These are phyloP conservation scores for Hydrotaea cyrtoneurina DNA, from an alignment of 2,888 invertebrate species.

Conservation along the genomic window DNA sequence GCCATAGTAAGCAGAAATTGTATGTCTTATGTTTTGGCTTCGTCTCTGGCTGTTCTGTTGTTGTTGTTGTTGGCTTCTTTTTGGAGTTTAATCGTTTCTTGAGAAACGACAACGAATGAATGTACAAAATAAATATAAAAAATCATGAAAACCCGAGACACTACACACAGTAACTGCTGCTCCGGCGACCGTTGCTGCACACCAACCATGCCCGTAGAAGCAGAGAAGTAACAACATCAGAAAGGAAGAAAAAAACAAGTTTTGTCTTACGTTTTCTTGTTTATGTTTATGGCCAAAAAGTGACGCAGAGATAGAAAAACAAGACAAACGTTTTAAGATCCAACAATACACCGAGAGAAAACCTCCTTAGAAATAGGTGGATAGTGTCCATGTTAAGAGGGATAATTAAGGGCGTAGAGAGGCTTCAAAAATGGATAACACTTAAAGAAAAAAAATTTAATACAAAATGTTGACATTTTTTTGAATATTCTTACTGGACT, in stretches of 20 bases:
- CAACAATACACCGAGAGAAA: constrained; percentile 53
- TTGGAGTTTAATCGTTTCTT: constrained; percentile 58
- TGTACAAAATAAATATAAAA: constrained; percentile 46
- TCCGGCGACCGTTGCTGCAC: background rate
- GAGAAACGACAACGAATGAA: constrained; percentile 57
- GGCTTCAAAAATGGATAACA: too few species aligned
- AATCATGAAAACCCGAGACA: constrained; percentile 50
- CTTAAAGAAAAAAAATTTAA: too few species aligned
- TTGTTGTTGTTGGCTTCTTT: constrained; percentile 29
- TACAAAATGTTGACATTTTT: too few species aligned
- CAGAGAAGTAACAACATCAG: constrained; percentile 4
- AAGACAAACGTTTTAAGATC: constrained; percentile 30
- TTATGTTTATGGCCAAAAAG: constrained; percentile 52
- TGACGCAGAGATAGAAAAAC: constrained; percentile 37
- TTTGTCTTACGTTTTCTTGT: constrained; percentile 29
- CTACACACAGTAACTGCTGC: constrained; percentile 24
- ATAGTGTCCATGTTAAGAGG: too few species aligned
- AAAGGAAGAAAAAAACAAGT: constrained; percentile 50
- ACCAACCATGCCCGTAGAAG: constrained; percentile 18
- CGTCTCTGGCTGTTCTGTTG: background rate
- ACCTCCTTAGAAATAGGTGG: background rate
- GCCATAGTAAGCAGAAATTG: constrained; percentile 43
- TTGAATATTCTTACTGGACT: too few species aligned
- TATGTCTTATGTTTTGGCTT: constrained; percentile 26
- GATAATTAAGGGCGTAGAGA: too few species aligned